Evolutionary conservation across 2,797 vertebrate species (phyloP).

Genomic region (Leuciscus waleckii): DNA sequence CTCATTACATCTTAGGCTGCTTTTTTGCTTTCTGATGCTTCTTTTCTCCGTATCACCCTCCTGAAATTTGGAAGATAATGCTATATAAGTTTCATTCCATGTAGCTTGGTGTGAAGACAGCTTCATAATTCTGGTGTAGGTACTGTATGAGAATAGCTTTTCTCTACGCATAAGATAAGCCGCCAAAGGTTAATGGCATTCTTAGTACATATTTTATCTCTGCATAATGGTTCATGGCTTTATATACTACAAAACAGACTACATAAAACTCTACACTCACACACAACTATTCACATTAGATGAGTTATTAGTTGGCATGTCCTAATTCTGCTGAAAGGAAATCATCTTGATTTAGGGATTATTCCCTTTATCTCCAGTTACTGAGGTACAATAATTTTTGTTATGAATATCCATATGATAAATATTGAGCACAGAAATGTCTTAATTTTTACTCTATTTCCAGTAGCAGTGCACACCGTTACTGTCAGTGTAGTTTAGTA

Average conservation of each 20-base stretch:
- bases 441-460: too few species aligned
- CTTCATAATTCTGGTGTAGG: conserved; percentile 27
- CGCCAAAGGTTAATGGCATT: conserved; percentile 38
- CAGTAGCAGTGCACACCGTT: too few species aligned
- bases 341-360: background rate
- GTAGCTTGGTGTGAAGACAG: conserved; percentile 21
- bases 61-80: conserved; percentile 43
- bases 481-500: too few species aligned
- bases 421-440: too few species aligned
- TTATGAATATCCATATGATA: too few species aligned
- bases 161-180: conserved; percentile 32
- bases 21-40: conserved; percentile 1
- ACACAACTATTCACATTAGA: background rate
- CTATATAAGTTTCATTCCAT: conserved; percentile 33
- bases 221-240: background rate
- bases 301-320: background rate
- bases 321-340: background rate
- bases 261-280: background rate
- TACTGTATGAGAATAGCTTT: conserved; percentile 1
- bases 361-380: background rate
- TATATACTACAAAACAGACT: background rate
- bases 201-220: conserved; percentile 5
- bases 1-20: background rate
- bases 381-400: too few species aligned
- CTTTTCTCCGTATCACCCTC: conserved; percentile 9